Percentiles rank a stretch among this genome's conserved stretches.
phyloP scores from a whole-genome alignment of 1,140 invertebrate species.

The Araneus ventricosus region DNA sequence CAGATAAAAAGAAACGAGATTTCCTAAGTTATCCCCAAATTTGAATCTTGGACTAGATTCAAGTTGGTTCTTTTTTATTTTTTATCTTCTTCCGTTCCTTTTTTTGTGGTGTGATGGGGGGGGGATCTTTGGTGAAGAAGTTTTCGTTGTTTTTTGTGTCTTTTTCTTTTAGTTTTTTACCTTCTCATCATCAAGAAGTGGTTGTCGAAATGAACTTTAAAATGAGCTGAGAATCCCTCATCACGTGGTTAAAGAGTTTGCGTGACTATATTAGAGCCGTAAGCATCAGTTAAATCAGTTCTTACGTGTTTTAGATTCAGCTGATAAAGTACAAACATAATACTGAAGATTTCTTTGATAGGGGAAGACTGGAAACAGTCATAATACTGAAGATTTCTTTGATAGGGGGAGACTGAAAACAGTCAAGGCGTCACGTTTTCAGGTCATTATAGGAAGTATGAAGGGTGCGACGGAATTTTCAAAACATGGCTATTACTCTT shows the following conservation, averaged over 20 bases:
- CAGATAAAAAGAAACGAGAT: background rate
- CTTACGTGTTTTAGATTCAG: background rate
- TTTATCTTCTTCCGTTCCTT: background rate
- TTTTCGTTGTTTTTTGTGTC: background rate
- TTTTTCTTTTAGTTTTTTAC: background rate
- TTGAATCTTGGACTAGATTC: constrained; percentile 18
- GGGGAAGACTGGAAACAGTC: too few species aligned
- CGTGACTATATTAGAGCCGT: background rate
- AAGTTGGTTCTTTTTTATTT: background rate
- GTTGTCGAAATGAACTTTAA: constrained; percentile 6
- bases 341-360: too few species aligned
- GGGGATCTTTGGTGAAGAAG: background rate
- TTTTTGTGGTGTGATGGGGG: background rate
- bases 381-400: too few species aligned
- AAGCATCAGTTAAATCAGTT: background rate
- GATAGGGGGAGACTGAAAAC: too few species aligned
- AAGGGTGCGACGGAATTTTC: too few species aligned
- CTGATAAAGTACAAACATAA: background rate
- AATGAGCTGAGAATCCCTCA: background rate
- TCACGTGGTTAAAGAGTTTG: background rate
- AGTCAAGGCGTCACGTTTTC: too few species aligned
- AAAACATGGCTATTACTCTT: too few species aligned
- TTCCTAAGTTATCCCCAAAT: background rate
- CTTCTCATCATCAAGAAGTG: background rate
- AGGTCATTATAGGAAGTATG: too few species aligned